Evolutionary conservation across 2,113 vertebrate species (phyloP), one percentile per base, ranked within the genome.

Genomic region (Sylvilagus bachmani): DNA sequence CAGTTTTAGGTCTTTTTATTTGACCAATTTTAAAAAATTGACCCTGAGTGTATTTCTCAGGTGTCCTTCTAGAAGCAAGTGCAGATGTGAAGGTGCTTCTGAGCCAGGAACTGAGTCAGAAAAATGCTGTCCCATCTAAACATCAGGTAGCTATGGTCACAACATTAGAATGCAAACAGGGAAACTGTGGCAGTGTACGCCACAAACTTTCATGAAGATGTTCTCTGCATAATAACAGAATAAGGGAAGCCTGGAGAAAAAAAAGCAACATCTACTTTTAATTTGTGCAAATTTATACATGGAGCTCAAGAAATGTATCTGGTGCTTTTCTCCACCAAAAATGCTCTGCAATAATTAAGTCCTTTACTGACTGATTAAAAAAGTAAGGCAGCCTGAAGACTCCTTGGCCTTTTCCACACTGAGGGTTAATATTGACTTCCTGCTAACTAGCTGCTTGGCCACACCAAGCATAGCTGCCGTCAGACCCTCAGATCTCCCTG

Each of bases 21-120:
- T 55, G 49, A 81, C 22, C 33, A 61, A 67, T 71, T 94, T 73
- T 55, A 81, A 86, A 67, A 86, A 67, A 96, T 85, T 51, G 67
- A 55, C 27, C 21, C 53, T 77, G 44, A n/a, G 49, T 90, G 67
- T 3, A 83, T 49, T 85, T 95, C 78, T 81, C 38, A 67, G 70
- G 53, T 49, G 8, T 86, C 16, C 22, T 91, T 19, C 8, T 78
- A 78, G 61, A 62, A 83, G 31, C 38, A 75, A 75, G 91, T 73
- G 9, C 4, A 89, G 95, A 89, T 17, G 62, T 64, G 69, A 94
- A 58, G 55, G 22, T 82, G 53, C 29, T 87, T 69, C 55, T 51
- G 38, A 25, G 16, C 44, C 33, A 85, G 80, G 77, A 81, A 22
- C 10, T 33, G 36, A 71, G n/a, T 36, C 9, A 14, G 66, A 69